Conservation (phyloP, 2,888 invertebrate genomes). For the Elegia similella region DNA sequence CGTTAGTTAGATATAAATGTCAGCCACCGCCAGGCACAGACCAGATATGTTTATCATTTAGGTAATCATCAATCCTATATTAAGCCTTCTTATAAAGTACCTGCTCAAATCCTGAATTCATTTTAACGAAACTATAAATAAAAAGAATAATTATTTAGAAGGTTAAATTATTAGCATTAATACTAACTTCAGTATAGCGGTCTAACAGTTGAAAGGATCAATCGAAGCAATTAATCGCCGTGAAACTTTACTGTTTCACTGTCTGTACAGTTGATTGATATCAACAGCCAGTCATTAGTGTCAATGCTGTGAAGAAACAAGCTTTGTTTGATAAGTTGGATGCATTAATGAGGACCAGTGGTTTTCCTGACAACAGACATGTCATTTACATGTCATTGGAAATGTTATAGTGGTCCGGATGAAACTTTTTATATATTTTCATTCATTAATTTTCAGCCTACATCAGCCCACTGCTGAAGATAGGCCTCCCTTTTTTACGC, state of each 20-base stretch:
- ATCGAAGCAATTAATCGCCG: background rate
- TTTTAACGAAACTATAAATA: no score
- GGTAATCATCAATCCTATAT: no score
- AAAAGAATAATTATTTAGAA: background rate
- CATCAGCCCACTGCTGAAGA: no score
- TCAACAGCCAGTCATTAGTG: background rate
- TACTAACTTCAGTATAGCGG: background rate
- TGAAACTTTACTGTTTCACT: constrained; percentile 6
- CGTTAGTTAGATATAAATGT: no score
- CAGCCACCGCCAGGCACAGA: no score
- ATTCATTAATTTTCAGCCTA: no score
- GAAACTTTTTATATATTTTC: no score
- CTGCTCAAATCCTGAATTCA: no score
- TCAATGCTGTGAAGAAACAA: constrained; percentile 2
- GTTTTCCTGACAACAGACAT: background rate
- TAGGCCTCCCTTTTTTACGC: no score
- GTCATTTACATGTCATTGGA: background rate
- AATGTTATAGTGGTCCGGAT: background rate
- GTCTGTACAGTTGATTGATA: background rate
- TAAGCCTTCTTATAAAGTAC: no score
- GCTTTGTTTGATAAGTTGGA: background rate
- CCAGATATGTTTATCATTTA: no score
- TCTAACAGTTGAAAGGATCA: background rate
- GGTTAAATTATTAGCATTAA: no score
- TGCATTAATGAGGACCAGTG: background rate